Evolutionary conservation across 2,113 vertebrate genomes (phyloP).

Genomic region (Zonotrichia leucophrys): DNA sequence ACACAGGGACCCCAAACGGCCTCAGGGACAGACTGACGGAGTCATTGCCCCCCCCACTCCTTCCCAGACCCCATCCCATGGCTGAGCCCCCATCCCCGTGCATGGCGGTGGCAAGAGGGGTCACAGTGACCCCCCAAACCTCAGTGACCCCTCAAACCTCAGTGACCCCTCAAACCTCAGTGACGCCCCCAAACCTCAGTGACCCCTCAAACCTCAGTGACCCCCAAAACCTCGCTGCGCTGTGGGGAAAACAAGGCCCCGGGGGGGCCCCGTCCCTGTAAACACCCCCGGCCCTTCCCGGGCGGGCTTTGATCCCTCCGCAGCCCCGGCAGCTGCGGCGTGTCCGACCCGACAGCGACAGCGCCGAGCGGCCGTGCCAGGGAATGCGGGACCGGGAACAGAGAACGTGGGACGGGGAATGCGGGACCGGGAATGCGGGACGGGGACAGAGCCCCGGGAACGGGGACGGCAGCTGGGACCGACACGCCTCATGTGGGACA

Average conservation of each 20-base stretch:
- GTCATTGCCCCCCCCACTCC: accelerated
- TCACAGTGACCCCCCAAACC: background rate
- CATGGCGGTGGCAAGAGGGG: background rate
- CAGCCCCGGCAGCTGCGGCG: background rate
- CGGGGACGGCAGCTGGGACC: background rate
- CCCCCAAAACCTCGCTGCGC: too few species aligned
- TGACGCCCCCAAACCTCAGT: background rate
- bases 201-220: too few species aligned
- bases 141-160: background rate
- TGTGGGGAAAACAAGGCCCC: background rate
- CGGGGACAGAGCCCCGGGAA: background rate
- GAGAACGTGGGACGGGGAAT: too few species aligned
- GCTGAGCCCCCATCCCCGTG: background rate
- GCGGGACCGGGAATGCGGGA: too few species aligned
- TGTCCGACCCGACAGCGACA: background rate
- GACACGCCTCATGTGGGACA: too few species aligned
- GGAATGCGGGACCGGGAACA: background rate
- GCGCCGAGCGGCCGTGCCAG: background rate
- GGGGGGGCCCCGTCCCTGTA: too few species aligned
- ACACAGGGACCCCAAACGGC: background rate
- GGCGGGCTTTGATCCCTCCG: background rate
- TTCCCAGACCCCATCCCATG: accelerated
- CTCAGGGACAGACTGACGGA: background rate
- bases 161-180: too few species aligned
- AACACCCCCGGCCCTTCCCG: background rate